Conservation (phyloP, 2,888 invertebrate genomes). For the Periphyllus acericola region DNA sequence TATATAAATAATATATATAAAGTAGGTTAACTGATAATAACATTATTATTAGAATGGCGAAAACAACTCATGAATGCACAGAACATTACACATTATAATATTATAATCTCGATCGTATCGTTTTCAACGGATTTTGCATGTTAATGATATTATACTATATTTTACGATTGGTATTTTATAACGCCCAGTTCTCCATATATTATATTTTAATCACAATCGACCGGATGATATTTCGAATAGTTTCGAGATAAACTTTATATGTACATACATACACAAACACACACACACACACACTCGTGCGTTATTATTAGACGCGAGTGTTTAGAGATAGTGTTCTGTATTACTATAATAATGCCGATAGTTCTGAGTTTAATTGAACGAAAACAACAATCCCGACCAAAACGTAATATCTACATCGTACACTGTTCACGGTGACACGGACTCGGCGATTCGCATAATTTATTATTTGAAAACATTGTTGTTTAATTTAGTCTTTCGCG, state of each 20-base stretch:
- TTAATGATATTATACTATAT: not conserved
- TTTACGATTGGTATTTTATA: not conserved
- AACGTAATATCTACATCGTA: not conserved
- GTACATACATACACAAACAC: not conserved
- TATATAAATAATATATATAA: no score
- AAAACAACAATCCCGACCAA: not conserved
- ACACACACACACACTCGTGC: not conserved
- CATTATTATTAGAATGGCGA: not conserved
- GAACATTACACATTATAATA: not conserved
- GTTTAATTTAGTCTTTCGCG: no score
- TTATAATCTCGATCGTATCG: not conserved
- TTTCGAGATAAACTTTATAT: conserved; percentile 10
- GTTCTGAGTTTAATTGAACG: not conserved
- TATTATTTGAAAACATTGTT: no score
- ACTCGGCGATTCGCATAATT: no score
- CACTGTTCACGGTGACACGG: not conserved
- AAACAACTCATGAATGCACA: not conserved
- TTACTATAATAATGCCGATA: not conserved
- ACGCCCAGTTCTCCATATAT: not conserved
- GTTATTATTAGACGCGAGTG: not conserved
- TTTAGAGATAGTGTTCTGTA: not conserved
- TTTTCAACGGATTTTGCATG: not conserved
- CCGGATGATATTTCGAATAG: conserved; percentile 10
- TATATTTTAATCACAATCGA: not conserved
- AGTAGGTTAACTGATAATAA: not conserved